phyloP scores from a whole-genome alignment of 2,113 vertebrate species.

The Parotia lawesii region DNA sequence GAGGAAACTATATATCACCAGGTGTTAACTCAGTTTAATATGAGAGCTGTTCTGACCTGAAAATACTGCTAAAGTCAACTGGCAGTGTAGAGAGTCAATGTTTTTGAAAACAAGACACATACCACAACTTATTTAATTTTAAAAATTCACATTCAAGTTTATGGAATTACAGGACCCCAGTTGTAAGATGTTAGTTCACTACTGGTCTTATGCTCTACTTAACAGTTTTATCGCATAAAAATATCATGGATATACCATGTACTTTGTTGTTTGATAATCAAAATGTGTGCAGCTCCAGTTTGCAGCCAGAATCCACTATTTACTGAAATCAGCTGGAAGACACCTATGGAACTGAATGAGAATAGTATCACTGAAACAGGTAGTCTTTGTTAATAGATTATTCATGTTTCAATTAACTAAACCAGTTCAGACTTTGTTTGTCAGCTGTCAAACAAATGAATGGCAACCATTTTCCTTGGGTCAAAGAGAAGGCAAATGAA shows the following conservation, averaged over 20 bases:
- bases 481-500: neutral
- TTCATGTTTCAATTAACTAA: neutral
- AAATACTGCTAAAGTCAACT: neutral
- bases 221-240: neutral
- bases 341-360: neutral
- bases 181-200: neutral
- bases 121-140: neutral
- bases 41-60: neutral
- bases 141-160: neutral
- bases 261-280: neutral
- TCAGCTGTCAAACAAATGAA: neutral
- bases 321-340: neutral
- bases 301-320: neutral
- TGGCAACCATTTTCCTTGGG: neutral
- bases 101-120: neutral
- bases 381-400: neutral
- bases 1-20: neutral
- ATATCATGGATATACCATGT: neutral
- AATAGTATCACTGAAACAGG: neutral
- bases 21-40: neutral
- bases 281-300: neutral
- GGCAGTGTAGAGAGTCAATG: neutral
- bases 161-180: neutral
- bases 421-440: neutral
- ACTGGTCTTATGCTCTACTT: neutral